These are phyloP conservation scores for Rhabdomys dilectus DNA, from an alignment of 2,113 vertebrate species.

Conservation along the genomic window DNA sequence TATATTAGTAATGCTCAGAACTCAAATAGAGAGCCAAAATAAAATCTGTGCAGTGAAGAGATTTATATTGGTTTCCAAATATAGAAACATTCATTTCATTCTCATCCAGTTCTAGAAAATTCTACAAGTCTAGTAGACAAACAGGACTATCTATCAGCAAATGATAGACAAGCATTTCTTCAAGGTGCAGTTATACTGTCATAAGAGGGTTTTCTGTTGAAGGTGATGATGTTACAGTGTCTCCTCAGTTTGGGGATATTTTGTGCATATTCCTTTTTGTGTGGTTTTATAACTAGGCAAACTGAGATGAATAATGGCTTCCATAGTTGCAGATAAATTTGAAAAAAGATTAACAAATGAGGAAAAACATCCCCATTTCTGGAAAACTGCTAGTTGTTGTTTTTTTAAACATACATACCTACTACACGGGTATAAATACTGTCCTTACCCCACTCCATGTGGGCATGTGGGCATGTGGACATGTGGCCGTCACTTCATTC, in stretches of 20 bases:
- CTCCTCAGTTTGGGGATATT: neutral
- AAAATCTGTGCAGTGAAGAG: neutral
- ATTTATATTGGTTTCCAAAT: conserved; percentile 48
- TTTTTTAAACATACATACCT: neutral
- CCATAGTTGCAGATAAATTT: neutral
- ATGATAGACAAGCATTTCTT: neutral
- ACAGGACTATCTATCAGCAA: neutral
- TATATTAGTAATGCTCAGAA: conserved; percentile 13
- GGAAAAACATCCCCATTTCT: neutral
- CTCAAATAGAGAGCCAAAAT: conserved; percentile 28
- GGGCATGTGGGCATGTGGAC: too few species aligned
- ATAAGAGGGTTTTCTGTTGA: neutral
- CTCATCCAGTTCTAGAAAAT: neutral
- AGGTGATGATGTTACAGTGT: neutral
- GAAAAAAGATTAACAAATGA: neutral
- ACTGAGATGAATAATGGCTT: neutral
- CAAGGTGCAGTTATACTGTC: neutral
- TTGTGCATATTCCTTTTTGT: neutral
- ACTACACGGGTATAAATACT: neutral
- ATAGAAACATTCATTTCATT: neutral
- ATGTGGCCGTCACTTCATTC: neutral
- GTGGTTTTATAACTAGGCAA: conserved; percentile 4
- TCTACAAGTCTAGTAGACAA: neutral
- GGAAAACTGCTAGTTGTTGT: neutral
- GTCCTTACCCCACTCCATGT: neutral